Percentiles rank a stretch among this genome's conserved stretches.
These are phyloP conservation scores for Cecropterus lyciades DNA, from an alignment of 1,140 invertebrate species.

Conservation along the genomic window DNA sequence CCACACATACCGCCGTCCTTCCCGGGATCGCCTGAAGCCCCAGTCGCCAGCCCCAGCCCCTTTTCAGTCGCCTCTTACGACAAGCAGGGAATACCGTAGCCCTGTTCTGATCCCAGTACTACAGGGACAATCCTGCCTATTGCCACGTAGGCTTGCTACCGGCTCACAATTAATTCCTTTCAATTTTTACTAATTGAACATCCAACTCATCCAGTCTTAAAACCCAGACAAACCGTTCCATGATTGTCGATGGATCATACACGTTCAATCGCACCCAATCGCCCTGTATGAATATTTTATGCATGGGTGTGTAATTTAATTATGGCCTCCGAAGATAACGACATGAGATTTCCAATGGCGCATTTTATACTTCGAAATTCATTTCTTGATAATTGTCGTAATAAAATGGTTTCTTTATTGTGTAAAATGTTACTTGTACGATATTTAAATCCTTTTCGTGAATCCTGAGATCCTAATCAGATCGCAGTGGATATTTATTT, in stretches of 20 bases:
- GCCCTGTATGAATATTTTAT: constrained; percentile 47
- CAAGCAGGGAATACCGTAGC: no score
- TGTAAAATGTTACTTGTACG: constrained; percentile 4
- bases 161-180: no score
- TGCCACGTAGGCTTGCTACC: no score
- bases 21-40: no score
- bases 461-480: constrained; percentile 8
- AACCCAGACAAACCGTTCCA: constrained; percentile 8
- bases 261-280: constrained; percentile 40
- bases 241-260: constrained; percentile 36
- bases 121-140: no score
- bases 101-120: no score
- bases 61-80: no score
- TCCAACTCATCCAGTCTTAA: no score
- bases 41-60: no score
- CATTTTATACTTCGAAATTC: constrained; percentile 45
- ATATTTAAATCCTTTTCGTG: constrained; percentile 16
- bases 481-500: background rate
- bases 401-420: constrained; percentile 29
- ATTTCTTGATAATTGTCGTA: constrained; percentile 30
- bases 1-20: no score
- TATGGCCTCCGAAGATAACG: constrained; percentile 47
- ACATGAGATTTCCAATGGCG: constrained; percentile 35
- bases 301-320: constrained; percentile 65
- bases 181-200: no score